Evolutionary conservation across 2,888 invertebrate species (phyloP), one percentile per base, ranked within the genome.

Genomic region (Molorchus minor): DNA sequence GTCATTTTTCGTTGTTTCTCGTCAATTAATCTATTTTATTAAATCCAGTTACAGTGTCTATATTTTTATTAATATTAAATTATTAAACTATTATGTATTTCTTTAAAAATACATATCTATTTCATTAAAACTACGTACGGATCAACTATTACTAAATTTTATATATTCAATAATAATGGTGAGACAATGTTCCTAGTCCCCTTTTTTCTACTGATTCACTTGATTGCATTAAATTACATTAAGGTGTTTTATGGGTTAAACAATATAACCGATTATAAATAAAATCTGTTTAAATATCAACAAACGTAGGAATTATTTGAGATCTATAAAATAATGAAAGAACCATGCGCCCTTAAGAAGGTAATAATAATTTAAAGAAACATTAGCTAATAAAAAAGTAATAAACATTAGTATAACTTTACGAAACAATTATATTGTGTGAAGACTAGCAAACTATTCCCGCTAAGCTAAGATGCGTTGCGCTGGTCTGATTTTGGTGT

Each of bases 201-300:
- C 71, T 58, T 62, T 53, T 72, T 65, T 68, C 76, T 77, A 77
- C 73, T 75, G 71, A 75, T 76, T 71, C 68, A 73, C 70, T 73
- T 78, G 78, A 78, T 78, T 79, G 77, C 75, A 77, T 76, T 74
- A 74, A 75, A 76, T 79, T 80, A 81, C 77, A 81, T 81, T 81
- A 78, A 80, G 73, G 72, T 80, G 60, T 68, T 61, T 61, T 68
- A 61, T 64, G 63, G 60, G 57, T 67, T 45, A 62, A 67, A 68
- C 64, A 59, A 68, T 67, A 61, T 60, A 45, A 36, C 60, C 61
- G 62, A 56, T 56, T 41, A 19, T 41, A 68, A 68, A 67, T 62
- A 62, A 69, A 69, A 59, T 62, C 58, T 62, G 59, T 64, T 63
- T 43, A 65, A 67, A 62, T 62, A 51, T 63, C 51, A 71, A 71